Conservation (phyloP, 2,797 vertebrate genomes). For the Nyctalus aviator region DNA sequence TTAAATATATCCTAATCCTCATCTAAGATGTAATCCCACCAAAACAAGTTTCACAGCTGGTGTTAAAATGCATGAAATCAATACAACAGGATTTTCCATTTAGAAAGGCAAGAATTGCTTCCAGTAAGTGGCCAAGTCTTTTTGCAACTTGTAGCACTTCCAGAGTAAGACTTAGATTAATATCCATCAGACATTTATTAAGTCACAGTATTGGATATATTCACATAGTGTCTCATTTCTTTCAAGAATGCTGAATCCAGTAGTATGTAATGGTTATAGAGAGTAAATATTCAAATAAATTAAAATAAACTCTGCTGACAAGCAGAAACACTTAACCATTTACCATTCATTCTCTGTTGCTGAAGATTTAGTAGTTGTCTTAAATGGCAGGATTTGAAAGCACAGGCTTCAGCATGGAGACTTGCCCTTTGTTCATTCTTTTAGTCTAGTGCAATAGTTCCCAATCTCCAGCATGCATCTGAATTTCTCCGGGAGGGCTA, state of each 20-base stretch:
- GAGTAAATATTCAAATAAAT: background rate
- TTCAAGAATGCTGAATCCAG: background rate
- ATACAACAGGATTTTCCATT: background rate
- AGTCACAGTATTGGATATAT: background rate
- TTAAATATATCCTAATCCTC: constrained; percentile 39
- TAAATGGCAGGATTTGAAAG: background rate
- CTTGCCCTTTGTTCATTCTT: constrained; percentile 45
- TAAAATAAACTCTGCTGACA: constrained; percentile 32
- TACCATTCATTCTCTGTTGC: constrained; percentile 26
- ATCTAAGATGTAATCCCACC: background rate
- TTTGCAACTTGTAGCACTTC: background rate
- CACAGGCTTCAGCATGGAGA: background rate
- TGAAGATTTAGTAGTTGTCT: constrained; percentile 25
- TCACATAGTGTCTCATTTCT: background rate
- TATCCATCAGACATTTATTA: background rate
- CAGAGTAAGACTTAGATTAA: constrained; percentile 31
- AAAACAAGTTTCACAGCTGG: background rate
- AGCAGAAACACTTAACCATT: constrained; percentile 40
- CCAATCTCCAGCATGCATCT: background rate
- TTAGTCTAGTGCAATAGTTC: constrained; percentile 1
- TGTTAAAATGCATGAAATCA: constrained; percentile 11
- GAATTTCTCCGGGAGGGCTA: constrained; percentile 7
- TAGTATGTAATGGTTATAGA: background rate
- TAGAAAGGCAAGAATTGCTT: background rate
- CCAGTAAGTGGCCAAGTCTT: background rate